Evolutionary conservation across 1,140 invertebrate species (phyloP), one percentile per base, ranked within the genome.

Genomic region (Trissolcus basalis): DNA sequence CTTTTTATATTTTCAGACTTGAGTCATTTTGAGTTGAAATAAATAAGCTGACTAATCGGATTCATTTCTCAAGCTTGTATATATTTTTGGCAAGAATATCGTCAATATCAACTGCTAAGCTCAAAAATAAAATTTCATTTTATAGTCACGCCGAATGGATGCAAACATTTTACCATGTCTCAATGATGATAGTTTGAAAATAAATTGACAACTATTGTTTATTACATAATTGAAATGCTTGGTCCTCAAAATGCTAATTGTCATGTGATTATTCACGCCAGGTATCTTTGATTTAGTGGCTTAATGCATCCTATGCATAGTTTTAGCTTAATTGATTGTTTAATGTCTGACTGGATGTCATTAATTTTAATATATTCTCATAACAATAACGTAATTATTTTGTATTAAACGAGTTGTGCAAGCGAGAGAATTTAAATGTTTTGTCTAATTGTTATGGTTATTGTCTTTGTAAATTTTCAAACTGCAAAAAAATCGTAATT

Each of bases 301-400:
- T 39, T 11, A 39, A 39, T 39, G n/a, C 36, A 39, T 39, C 36
- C 36, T 39, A 2, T 9, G 9, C n/a, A 10, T 39, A 39, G 36
- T 39, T 39, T 39, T n/a, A 39, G 9, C n/a, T 39, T 11, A 39
- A 11, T 39, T 39, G 9, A 39, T 11, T 11, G 9, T 39, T 11
- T 11, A 39, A 39, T 39, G 36, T 39, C 3, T 39, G 19, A 27
- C 19, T 27, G 19, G 19, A 6, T 27, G 19, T 27, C 19, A 27
- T 27, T 27, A 27, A 6, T 50, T 45, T 56, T 67, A 67, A 56
- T 50, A 56, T 56, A 56, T 67, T 65, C 61, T 10, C 4, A 15
- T 4, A 50, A 64, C 58, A 64, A 64, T 44, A 61, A 51, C 14
- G 58, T 10, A 41, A 49, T 48, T 50, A 15, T 51, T 51, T 61